Conservation (phyloP, 2,113 vertebrate species). For the Alouatta palliata region DNA sequence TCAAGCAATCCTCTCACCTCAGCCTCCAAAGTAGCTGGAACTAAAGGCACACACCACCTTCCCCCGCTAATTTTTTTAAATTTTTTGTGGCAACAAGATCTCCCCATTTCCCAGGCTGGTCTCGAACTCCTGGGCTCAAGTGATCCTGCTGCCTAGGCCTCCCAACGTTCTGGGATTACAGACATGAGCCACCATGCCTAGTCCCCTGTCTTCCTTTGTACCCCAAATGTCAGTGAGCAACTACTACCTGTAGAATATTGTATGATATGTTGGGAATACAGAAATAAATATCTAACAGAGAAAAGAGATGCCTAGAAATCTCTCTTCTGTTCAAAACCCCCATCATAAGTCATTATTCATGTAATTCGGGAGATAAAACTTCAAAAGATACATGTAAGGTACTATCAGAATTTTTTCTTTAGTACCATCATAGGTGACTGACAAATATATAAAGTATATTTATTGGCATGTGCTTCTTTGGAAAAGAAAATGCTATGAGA, state of each 20-base stretch:
- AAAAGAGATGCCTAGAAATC: not conserved
- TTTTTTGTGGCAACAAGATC: too few relatives aligned
- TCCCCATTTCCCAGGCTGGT: too few relatives aligned
- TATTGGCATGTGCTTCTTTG: not conserved
- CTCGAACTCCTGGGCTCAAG: too few relatives aligned
- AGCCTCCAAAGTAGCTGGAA: too few relatives aligned
- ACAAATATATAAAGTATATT: not conserved
- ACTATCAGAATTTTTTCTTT: not conserved
- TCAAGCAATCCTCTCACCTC: too few relatives aligned
- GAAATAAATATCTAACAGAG: not conserved
- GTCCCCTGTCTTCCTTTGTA: not conserved
- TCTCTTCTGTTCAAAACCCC: too few relatives aligned
- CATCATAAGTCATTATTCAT: too few relatives aligned
- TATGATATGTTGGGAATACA: not conserved
- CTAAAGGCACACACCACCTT: too few relatives aligned
- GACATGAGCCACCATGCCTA: too few relatives aligned
- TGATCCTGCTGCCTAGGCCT: too few relatives aligned
- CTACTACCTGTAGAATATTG: not conserved
- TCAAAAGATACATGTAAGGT: not conserved
- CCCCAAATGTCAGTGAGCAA: not conserved
- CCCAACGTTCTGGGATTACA: too few relatives aligned
- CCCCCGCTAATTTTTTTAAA: too few relatives aligned
- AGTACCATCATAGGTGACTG: not conserved
- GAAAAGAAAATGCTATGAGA: not conserved
- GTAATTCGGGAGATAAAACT: not conserved